Base-by-base conservation (phyloP, 2,888 invertebrate genomes). In the Argyresthia goedartella region DNA sequence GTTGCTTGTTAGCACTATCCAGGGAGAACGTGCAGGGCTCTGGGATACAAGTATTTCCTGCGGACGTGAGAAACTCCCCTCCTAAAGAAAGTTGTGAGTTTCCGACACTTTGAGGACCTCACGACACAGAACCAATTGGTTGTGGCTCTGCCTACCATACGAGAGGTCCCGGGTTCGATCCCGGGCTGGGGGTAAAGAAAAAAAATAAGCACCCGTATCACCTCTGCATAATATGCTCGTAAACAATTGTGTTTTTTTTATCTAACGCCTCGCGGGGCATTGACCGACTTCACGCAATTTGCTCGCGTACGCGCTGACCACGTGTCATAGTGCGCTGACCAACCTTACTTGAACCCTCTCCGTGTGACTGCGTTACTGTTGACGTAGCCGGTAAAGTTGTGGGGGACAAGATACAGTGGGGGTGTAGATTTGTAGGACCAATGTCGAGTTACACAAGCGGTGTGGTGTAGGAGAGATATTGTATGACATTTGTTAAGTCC, bases 201-300 rank as follows among this genome's bases (percentile, higher is more conserved):
- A n/a, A 39, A 62, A 62, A 50, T 50, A 60, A 36, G n/a, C 33
- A 49, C 16, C 50, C 46, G 50, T 53, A 50, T 50, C 52, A 34
- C 39, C 56, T 66, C 63, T 81, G 82, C 84, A 84, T 84, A 84
- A 82, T 71, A 65, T 64, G 62, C 71, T 69, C 76, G 80, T 82
- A 82, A 81, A 80, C 80, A 84, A 77, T 76, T 75, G 73, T 73
- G 75, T 81, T 79, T 78, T n/a, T n/a, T 84, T 84, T 79, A 84
- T 82, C 84, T 81, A 84, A 80, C 77, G 75, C 76, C 64, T 25
- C 35, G 25, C 78, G 78, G 84, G 80, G 85, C 85, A 85, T 84
- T 85, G 85, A 85, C 85, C 85, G 84, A 81, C 69, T 79, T 85
- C 77, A 84, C 82, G 71, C 80, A 81, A 76, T 78, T 70, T 64